A percentile compares a stretch with the other conserved stretches of the same genome.
Evolutionary conservation across 2,888 invertebrate genomes (phyloP).

Genomic region (Cyclophora albipunctata): DNA sequence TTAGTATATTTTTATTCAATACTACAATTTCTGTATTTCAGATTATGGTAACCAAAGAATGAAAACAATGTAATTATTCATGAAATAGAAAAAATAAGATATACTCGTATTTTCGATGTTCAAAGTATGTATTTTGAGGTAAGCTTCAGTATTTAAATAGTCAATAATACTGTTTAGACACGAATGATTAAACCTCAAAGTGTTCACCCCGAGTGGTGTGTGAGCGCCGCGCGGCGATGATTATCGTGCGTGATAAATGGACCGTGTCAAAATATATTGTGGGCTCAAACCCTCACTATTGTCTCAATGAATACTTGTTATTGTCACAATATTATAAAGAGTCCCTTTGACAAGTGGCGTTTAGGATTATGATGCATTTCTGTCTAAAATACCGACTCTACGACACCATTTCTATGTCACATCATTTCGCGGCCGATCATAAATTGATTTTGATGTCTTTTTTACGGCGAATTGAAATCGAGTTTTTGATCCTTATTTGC

Average conservation of each 20-base stretch:
- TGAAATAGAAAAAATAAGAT: no score
- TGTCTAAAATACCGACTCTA: constrained; percentile 19
- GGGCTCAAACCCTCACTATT: constrained; percentile 62
- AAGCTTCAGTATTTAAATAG: no score
- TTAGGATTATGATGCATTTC: constrained; percentile 57
- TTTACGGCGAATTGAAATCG: constrained; percentile 59
- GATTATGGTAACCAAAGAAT: no score
- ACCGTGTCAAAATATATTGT: constrained; percentile 68
- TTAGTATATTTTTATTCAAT: no score
- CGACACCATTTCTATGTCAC: no score
- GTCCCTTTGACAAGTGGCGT: constrained; percentile 63
- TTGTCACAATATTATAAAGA: constrained; percentile 64
- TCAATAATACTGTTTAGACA: constrained; percentile 18
- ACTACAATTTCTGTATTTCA: no score
- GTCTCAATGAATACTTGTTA: constrained; percentile 74
- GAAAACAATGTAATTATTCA: no score
- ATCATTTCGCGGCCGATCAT: constrained; percentile 37
- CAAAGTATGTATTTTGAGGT: no score
- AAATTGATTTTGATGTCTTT: constrained; percentile 68
- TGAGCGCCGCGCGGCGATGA: constrained; percentile 48
- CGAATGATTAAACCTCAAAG: constrained; percentile 52
- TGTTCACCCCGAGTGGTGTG: constrained; percentile 54
- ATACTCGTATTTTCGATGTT: no score
- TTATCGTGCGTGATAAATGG: constrained; percentile 70
- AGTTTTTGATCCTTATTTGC: constrained; percentile 56